phyloP scores from a whole-genome alignment of 2,797 vertebrate genomes.

The Kryptolebias ocellatus region DNA sequence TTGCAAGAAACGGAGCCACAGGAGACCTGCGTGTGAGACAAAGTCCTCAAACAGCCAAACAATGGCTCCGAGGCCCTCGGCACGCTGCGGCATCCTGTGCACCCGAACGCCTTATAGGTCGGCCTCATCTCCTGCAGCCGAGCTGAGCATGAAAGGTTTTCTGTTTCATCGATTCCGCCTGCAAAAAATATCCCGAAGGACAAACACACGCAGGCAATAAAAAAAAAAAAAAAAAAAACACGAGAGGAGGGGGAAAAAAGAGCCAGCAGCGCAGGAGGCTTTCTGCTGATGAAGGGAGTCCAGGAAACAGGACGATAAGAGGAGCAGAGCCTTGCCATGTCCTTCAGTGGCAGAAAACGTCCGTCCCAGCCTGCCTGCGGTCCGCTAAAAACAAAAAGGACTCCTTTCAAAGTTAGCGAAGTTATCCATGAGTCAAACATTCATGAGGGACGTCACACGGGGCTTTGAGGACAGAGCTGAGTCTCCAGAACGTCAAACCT shows the following conservation, averaged over 20 bases:
- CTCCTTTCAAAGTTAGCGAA: no score
- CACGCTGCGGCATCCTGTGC: slow-evolving; percentile 20
- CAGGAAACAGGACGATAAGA: slow-evolving; percentile 15
- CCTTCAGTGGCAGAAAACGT: slow-evolving; percentile 42
- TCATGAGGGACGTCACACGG: no score
- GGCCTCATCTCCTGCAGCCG: slow-evolving; percentile 38
- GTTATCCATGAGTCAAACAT: not conserved
- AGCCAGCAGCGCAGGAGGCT: not conserved
- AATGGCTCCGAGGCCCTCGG: slow-evolving; percentile 33
- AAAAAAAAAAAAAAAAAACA: not conserved
- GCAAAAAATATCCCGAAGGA: slow-evolving; percentile 41
- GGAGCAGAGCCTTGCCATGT: slow-evolving; percentile 38
- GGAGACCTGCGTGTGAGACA: not conserved
- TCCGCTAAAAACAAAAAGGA: no score
- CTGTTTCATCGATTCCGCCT: slow-evolving; percentile 39
- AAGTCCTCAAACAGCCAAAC: slow-evolving; percentile 11
- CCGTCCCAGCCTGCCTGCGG: slow-evolving; percentile 6
- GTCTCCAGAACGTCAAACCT: no score
- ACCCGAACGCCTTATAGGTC: slow-evolving; percentile 17
- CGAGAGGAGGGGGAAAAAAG: slow-evolving; percentile 12
- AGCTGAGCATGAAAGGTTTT: slow-evolving; percentile 33
- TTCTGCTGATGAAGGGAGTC: slow-evolving; percentile 33
- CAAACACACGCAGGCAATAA: slow-evolving; percentile 6
- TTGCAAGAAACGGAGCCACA: no score
- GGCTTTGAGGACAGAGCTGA: no score